Evolutionary conservation across 2,888 invertebrate genomes (phyloP).

Genomic region (Trissolcus japonicus): DNA sequence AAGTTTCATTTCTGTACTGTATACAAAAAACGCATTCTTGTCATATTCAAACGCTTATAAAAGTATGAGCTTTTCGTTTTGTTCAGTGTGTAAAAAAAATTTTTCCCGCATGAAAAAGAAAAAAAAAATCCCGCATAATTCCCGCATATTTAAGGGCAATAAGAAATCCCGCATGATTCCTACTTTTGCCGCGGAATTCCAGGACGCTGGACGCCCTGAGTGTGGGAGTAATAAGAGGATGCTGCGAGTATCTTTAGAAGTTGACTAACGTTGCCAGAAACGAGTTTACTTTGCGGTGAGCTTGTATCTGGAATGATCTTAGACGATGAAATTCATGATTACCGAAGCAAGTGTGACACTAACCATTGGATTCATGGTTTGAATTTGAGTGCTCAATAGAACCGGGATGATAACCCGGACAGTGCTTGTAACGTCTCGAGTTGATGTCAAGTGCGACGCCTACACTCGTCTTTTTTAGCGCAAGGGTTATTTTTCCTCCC

Average conservation of each 20-base stretch:
- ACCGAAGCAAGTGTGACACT: conserved; percentile 19
- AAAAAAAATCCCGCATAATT: no score
- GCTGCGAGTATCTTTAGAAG: conserved; percentile 3
- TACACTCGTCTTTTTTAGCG: conserved; percentile 66
- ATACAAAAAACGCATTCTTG: no score
- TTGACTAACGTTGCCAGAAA: conserved; percentile 10
- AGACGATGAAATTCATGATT: conserved; percentile 9
- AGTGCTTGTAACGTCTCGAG: conserved; percentile 70
- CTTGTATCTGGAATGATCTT: conserved; percentile 1
- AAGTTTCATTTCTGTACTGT: no score
- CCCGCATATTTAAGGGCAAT: no score
- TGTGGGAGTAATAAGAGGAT: not conserved
- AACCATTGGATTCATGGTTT: conserved; percentile 28
- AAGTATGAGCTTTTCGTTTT: no score
- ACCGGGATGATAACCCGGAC: conserved; percentile 44
- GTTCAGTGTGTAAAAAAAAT: no score
- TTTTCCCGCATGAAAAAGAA: no score
- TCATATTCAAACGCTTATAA: no score
- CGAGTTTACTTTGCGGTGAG: not conserved
- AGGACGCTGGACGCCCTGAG: not conserved
- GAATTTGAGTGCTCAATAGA: conserved; percentile 50
- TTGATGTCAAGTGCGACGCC: conserved; percentile 64
- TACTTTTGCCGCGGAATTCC: no score
- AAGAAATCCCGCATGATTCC: no score
- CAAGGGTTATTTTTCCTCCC: conserved; percentile 69